Percentiles rank a stretch among this genome's conserved stretches.
Evolutionary conservation across 2,888 invertebrate species (phyloP).

Genomic region (Sinohyriopsis cumingii): DNA sequence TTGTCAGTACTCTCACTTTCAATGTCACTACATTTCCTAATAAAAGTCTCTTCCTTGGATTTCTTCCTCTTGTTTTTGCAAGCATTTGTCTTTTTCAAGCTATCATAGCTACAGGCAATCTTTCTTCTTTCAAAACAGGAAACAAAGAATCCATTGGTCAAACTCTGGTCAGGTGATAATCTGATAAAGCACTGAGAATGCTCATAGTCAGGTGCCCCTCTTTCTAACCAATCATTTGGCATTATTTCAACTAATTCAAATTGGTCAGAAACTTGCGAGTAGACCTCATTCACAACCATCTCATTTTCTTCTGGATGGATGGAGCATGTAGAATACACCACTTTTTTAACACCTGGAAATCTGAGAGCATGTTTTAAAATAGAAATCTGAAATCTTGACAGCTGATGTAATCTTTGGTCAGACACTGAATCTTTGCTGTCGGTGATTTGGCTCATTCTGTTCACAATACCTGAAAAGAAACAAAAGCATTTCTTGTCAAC

Average conservation of each 20-base stretch:
- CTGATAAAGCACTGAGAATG: conserved; percentile 82
- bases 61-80: not conserved
- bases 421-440: conserved; percentile 61
- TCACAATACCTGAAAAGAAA: conserved; percentile 65
- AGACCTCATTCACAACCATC: conserved; percentile 84
- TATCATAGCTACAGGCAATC: not conserved
- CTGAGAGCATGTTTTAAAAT: conserved; percentile 89
- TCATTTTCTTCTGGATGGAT: conserved; percentile 89
- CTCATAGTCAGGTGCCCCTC: conserved; percentile 58
- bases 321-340: conserved; percentile 98
- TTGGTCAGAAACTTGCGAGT: conserved; percentile 72
- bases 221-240: conserved; percentile 49
- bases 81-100: not conserved
- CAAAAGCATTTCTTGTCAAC: not conserved
- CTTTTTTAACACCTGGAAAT: conserved; percentile 87
- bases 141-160: conserved; percentile 95
- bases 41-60: not conserved
- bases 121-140: conserved; percentile 81
- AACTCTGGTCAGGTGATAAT: conserved; percentile 82
- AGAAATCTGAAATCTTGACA: conserved; percentile 58
- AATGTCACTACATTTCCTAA: not conserved
- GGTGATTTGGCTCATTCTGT: conserved; percentile 78
- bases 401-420: conserved; percentile 65
- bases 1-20: not conserved
- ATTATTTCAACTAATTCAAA: conserved; percentile 69